These are phyloP conservation scores for Melinaea menophilus DNA, from an alignment of 2,888 invertebrate genomes.

Conservation along the genomic window DNA sequence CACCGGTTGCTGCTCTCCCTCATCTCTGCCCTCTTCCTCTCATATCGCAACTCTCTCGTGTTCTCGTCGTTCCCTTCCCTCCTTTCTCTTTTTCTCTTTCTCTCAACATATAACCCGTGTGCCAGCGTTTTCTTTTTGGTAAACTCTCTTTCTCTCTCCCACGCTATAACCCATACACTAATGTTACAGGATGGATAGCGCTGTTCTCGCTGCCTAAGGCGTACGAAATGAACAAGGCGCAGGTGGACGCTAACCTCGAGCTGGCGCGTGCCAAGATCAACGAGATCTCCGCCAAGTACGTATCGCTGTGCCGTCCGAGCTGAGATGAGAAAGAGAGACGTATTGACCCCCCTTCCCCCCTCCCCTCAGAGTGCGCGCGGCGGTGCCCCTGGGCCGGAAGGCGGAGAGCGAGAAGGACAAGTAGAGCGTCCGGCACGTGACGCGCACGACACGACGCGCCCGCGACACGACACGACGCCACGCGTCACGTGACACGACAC, in stretches of 20 bases:
- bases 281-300: conserved; percentile 93
- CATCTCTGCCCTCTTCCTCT: background rate
- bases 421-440: conserved; percentile 69
- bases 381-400: conserved; percentile 93
- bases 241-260: conserved; percentile 94
- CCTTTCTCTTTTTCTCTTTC: background rate
- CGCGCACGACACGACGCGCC: conserved; percentile 41
- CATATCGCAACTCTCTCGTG: background rate
- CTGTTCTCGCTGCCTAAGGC: conserved; percentile 97
- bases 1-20: background rate
- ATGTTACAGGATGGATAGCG: conserved; percentile 88
- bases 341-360: background rate
- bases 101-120: background rate
- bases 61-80: background rate
- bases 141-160: background rate
- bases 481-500: conserved; percentile 57
- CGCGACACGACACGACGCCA: conserved; percentile 39
- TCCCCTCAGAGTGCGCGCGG: conserved; percentile 86
- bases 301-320: conserved; percentile 32
- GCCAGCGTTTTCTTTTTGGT: background rate
- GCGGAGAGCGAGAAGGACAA: conserved; percentile 90
- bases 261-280: conserved; percentile 91
- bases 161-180: background rate
- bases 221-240: conserved; percentile 95
- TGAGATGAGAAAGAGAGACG: too few relatives aligned